Base-by-base conservation (phyloP, 1,140 invertebrate species). In the Palaemon carinicauda region DNA sequence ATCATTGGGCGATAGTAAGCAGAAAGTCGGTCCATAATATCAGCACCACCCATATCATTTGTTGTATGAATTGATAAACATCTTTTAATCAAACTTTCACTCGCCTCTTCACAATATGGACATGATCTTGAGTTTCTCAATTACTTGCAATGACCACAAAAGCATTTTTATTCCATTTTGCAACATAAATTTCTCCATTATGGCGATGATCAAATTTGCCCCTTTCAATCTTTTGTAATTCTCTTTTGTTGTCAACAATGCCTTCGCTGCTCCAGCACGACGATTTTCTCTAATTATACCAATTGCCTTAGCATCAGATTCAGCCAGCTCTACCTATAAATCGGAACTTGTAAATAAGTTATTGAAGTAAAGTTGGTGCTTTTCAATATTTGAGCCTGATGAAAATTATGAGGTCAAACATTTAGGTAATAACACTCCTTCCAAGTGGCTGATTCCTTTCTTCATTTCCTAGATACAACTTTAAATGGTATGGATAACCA, bases 121-220 rank as follows among this genome's bases (percentile, higher is more conserved):
- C 7, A 10, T 29, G 74, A 50, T 77, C 51, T 5, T 77, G 74
- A 41, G 74, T 77, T n/a, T 77, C 74, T 50, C 74, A 77, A n/a
- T 77, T 77, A n/a, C 74, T 77, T 14, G 74, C 74, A 77, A 77
- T n/a, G 51, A 50, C 74, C 33, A 77, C 29, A 41, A 77, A 5
- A 41, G 74, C 33, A 41, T 77, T 77, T 29, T 77, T 50, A 50
- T 77, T 50, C 29, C 74, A 77, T 50, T 77, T 77, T 12, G 74
- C 74, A 77, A 50, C 31, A 24, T 77, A 77, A 14, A 77, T 41
- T 17, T 77, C 51, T 50, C 74, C 74, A 77, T 77, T 50, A 77
- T 41, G 33, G 41, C 74, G 51, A n/a, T 51, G n/a, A 50, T 77
- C 74, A 33, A 50, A 51, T 77, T 29, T 77, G 51, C 74, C 74